Conservation (phyloP, 1,140 invertebrate species). For the Drosophila nigromelanica region DNA sequence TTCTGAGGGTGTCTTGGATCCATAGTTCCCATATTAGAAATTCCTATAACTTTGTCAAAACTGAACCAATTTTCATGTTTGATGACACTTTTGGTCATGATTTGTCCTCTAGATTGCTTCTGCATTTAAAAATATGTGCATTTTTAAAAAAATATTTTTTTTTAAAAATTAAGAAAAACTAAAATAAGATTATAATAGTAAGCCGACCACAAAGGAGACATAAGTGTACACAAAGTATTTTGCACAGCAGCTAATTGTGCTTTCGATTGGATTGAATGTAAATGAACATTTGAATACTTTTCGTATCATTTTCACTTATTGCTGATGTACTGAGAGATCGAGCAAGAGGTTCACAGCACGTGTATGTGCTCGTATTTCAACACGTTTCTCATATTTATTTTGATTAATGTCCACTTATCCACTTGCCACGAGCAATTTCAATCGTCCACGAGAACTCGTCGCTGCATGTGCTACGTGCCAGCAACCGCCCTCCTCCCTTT, state of each 20-base stretch:
- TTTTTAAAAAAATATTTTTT: too few relatives aligned
- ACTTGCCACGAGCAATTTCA: slow-evolving; percentile 80
- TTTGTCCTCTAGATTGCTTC: too few relatives aligned
- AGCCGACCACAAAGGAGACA: not conserved
- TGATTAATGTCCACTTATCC: slow-evolving; percentile 81
- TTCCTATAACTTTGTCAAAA: too few relatives aligned
- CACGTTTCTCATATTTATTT: slow-evolving; percentile 81
- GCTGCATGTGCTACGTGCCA: slow-evolving; percentile 41
- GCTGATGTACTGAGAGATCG: not conserved
- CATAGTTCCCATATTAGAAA: too few relatives aligned
- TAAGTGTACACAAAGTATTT: not conserved
- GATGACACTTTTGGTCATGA: too few relatives aligned
- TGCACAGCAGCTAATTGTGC: slow-evolving; percentile 12
- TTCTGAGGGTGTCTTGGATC: too few relatives aligned
- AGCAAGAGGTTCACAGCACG: slow-evolving; percentile 3
- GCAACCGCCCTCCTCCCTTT: not conserved
- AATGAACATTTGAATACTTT: slow-evolving; percentile 24
- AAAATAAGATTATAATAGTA: not conserved
- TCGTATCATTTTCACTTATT: slow-evolving; percentile 34
- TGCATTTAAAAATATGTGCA: too few relatives aligned
- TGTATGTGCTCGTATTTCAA: slow-evolving; percentile 66
- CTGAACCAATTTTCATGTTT: too few relatives aligned
- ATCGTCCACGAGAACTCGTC: slow-evolving; percentile 62
- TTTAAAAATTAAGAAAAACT: not conserved
- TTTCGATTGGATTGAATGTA: not conserved